Conservation (phyloP, 2,113 vertebrate genomes). For the Limnothrissa miodon region DNA sequence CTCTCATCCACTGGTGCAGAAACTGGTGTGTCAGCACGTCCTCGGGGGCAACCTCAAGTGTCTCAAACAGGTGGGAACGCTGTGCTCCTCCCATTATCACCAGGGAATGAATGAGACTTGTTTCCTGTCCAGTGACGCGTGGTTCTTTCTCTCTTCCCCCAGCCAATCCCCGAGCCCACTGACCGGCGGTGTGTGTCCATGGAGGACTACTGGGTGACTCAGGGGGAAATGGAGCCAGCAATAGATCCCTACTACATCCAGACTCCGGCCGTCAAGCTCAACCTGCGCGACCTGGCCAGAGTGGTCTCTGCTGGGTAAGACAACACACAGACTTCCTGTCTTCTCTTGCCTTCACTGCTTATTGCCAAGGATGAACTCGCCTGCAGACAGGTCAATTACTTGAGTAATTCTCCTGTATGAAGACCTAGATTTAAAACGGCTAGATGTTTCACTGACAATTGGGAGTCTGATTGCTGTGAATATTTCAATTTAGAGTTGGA, state of each 20-base stretch:
- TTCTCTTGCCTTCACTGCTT: background rate
- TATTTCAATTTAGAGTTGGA: too few species aligned
- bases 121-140: background rate
- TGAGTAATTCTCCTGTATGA: background rate
- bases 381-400: background rate
- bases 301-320: slow-evolving; percentile 92
- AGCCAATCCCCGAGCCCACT: slow-evolving; percentile 87
- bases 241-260: slow-evolving; percentile 88
- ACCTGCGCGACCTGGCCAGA: slow-evolving; percentile 88
- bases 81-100: background rate
- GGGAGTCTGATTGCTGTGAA: background rate
- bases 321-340: background rate
- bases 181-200: slow-evolving; percentile 74
- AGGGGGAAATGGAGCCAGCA: slow-evolving; percentile 82
- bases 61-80: slow-evolving; percentile 81
- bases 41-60: slow-evolving; percentile 84
- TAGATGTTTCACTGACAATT: background rate
- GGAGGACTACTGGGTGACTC: slow-evolving; percentile 93
- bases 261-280: slow-evolving; percentile 90
- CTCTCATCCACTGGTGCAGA: slow-evolving; percentile 89
- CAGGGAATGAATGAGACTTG: background rate
- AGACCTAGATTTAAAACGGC: background rate
- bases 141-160: slow-evolving; percentile 32
- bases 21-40: slow-evolving; percentile 86
- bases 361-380: background rate